Base-by-base conservation (phyloP, 2,113 vertebrate species). In the Ursus arctos region DNA sequence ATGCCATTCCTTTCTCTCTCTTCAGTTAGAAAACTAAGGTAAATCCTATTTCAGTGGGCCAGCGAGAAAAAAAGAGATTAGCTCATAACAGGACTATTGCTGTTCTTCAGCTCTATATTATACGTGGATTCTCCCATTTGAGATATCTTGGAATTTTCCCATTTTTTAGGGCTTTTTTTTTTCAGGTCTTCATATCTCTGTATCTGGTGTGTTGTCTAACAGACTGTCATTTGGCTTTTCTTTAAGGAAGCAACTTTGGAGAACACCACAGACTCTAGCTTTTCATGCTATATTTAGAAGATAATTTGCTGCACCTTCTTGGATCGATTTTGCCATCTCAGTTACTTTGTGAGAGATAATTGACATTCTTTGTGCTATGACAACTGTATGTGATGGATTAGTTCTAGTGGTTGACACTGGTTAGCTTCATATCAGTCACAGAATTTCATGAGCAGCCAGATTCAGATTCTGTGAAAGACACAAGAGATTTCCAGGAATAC, bases 201-300 rank as follows among this genome's bases (percentile, higher is more conserved):
- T 97, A 40, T 93, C 93, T 87, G 21, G 59, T 47, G 0, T 22
- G 31, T 88, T 90, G 76, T 91, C 65, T 86, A 96, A 89, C 91
- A 97, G 91, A 67, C 40, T 83, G 65, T 93, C 88, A 93, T 91
- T 94, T 96, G 40, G 43, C 69, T 95, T 95, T 97, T 93, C 94
- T 95, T 96, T 88, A 96, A 71, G 76, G 47, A 92, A 96, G 92
- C 57, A 90, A 92, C 95, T 97, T 97, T 84, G 80, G 95, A 97
- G 97, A 96, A 96, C 92, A 47, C 69, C 49, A 79, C 74, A 77
- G 88, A 84, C 21, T 90, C 43, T 86, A 84, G 83, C 79, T 96
- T 97, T 96, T 94, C 97, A 96, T 96, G 96, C 97, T 97, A 96
- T 98, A 98, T 98, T 96, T 98, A 96, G 97, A 98, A 98, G 92